Evolutionary conservation across 2,888 invertebrate genomes (phyloP), one percentile per base, ranked within the genome.

Genomic region (Acleris holmiana): DNA sequence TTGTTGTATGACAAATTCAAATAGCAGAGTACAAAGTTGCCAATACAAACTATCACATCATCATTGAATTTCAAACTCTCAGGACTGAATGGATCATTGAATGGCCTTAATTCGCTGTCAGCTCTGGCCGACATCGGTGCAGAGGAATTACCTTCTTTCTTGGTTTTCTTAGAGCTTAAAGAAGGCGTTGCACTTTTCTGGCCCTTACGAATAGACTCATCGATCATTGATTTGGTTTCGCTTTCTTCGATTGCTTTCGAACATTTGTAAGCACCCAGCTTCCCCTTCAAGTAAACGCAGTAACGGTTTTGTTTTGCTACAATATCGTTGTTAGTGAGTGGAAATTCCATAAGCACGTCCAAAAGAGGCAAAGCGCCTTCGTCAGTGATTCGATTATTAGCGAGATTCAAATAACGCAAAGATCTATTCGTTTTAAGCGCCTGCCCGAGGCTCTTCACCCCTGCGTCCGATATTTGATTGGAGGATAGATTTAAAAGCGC

Each of bases 1-100:
- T 82, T 71, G 61, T 88, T 89, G 61, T 84, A 87, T 0, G 82
- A 73, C n/a, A 88, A 66, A 70, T 88, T 89, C 48, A 88, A 73
- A 71, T 80, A 81, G 57, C 79, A 77, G 1, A 88, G 73, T 2
- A 70, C 66, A 56, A 83, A 74, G 61, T 88, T 89, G 0, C 88
- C 86, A 1, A 68, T 19, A 63, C 83, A 78, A 56, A 77, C 73
- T 17, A 63, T 57, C 29, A 61, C 50, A 1, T 71, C 75, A 7
- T 82, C 70, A 56, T 71, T 74, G 0, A 58, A 29, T 25, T 62
- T 76, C 2, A 74, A 66, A 23, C 55, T 67, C 0, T 68, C 55
- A 2, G 68, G 58, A 35, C 66, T 61, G 61, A 78, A 86, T 0
- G 85, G 86, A 63, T 86, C 78, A 2, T 57, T 17, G 46, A 79